Evolutionary conservation across 2,888 invertebrate species (phyloP).

Genomic region (Heliconius ismenius): DNA sequence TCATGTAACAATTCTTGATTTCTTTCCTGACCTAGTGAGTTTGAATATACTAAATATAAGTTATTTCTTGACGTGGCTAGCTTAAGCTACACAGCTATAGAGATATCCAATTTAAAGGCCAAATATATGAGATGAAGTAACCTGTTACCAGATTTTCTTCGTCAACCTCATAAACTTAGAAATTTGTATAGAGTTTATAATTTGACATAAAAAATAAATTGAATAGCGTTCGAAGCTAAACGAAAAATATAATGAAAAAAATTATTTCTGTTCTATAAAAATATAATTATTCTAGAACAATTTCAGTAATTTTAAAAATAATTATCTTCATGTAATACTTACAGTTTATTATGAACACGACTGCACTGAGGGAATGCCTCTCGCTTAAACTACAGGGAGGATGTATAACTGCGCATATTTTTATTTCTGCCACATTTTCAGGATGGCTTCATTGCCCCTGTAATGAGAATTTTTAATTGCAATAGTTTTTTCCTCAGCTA

Average conservation of each 20-base stretch:
- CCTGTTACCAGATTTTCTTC: not conserved
- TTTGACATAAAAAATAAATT: not conserved
- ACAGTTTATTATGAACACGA: not conserved
- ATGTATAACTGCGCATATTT: constrained; percentile 46
- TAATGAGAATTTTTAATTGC: constrained; percentile 55
- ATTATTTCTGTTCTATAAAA: not conserved
- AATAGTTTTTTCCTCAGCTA: constrained; percentile 40
- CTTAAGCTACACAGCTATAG: no score
- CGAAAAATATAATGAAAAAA: not conserved
- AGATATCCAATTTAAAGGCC: not conserved
- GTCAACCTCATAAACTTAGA: no score
- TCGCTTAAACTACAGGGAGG: constrained; percentile 28
- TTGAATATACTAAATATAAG: no score
- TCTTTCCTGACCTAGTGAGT: no score
- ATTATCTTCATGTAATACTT: not conserved
- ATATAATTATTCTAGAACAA: not conserved
- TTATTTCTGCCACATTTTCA: constrained; percentile 52
- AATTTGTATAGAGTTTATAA: not conserved
- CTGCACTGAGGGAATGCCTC: constrained; percentile 25
- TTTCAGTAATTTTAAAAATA: not conserved
- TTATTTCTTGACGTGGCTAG: no score
- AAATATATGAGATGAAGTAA: not conserved
- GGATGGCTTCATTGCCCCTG: constrained; percentile 47
- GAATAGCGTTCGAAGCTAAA: no score
- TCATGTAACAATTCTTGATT: no score